Evolutionary conservation across 2,888 invertebrate genomes (phyloP), one percentile per base, ranked within the genome.

Genomic region (Drosophila kokeensis): DNA sequence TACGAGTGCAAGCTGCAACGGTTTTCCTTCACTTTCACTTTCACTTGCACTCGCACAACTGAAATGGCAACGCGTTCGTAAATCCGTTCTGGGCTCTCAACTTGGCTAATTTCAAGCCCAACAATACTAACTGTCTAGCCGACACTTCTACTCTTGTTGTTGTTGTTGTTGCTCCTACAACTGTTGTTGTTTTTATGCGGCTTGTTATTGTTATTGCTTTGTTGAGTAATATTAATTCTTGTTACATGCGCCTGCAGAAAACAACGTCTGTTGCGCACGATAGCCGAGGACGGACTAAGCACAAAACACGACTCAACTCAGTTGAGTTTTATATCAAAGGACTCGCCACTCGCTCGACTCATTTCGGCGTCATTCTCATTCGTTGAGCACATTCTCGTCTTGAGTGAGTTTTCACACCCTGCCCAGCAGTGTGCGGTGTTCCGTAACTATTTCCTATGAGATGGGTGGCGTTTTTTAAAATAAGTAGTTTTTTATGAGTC

Each of bases 211-310:
- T 65, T 59, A 21, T 80, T 76, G 55, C 54, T 58, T 49, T n/a
- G 62, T 77, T n/a, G 18, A 50, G 55, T 52, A 27, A 64, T 65
- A 52, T 50, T 45, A 21, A n/a, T 32, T 32, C 45, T 53, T 54
- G 50, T 67, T 66, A 68, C 63, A 55, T 40, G 69, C 73, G 74
- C 48, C 48, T 69, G 58, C 53, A 53, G 21, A 57, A 72, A 74
- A 55, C 79, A 48, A 82, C 91, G 91, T 87, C 92, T 90, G 79
- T 82, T 83, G 73, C 77, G 77, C 71, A 79, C 83, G 87, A 90
- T 87, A 86, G 90, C 90, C 91, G 89, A 90, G 91, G 92, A 92
- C 92, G 92, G 92, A 91, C 91, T 91, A 72, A 84, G 30, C 60
- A 49, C 63, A 74, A 69, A 10, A 24, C 54, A 59, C 50, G 38